These are phyloP conservation scores for Halcyon smyrnensis DNA, from an alignment of 2,797 vertebrate species.

Conservation along the genomic window DNA sequence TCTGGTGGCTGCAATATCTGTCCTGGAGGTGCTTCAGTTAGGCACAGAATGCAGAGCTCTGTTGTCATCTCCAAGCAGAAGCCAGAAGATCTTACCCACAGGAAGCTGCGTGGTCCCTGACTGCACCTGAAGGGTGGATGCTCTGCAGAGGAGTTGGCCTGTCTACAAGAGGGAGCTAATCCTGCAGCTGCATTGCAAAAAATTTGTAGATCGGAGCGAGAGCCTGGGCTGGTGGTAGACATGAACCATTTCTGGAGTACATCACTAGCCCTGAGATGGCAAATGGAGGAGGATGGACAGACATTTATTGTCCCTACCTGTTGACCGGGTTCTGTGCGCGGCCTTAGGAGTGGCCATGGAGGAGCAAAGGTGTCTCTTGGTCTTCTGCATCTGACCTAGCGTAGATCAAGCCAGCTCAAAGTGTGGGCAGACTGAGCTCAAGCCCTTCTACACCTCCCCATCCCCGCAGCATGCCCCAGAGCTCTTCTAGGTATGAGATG, in stretches of 20 bases:
- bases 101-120: not conserved
- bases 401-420: not conserved
- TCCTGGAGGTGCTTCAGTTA: not conserved
- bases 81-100: not conserved
- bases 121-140: not conserved
- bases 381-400: not conserved
- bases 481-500: not conserved
- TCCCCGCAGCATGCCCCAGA: not conserved
- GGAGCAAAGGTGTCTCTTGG: not conserved
- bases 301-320: not conserved
- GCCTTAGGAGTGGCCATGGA: not conserved
- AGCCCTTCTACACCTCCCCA: not conserved
- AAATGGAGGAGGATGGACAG: not conserved
- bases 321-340: not conserved
- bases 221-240: not conserved
- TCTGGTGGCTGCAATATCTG: not conserved
- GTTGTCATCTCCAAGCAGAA: not conserved
- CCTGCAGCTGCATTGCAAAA: not conserved
- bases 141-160: not conserved
- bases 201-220: not conserved
- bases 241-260: not conserved
- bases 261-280: not conserved
- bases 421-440: not conserved
- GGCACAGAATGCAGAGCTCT: not conserved
- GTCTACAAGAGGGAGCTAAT: not conserved